phyloP scores from a whole-genome alignment of 2,113 vertebrate genomes.

The Pongo abelii region DNA sequence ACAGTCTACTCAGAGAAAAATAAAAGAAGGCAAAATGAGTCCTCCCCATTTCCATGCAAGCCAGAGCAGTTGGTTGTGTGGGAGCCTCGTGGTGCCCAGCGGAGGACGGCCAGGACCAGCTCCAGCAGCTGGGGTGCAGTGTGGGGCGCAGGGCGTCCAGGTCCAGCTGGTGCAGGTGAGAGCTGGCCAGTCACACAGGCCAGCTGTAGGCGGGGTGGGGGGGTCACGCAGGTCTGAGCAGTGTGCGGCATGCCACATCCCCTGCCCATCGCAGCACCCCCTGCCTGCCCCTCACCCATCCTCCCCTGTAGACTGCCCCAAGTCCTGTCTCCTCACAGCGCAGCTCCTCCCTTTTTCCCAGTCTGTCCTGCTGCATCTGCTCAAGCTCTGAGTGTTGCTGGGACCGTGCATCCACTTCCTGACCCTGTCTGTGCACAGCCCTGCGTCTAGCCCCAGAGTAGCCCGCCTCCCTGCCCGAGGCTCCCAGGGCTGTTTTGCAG shows the following conservation, averaged over 20 bases:
- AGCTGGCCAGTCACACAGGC: background rate
- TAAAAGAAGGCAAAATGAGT: constrained; percentile 83
- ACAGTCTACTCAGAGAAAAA: constrained; percentile 86
- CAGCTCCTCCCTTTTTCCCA: background rate
- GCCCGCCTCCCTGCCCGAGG: background rate
- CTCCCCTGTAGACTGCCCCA: background rate
- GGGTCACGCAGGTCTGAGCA: background rate
- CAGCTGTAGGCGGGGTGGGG: background rate
- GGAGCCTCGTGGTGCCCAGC: constrained; percentile 83
- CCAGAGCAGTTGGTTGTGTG: constrained; percentile 81
- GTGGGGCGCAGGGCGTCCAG: constrained; percentile 92
- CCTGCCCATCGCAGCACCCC: background rate
- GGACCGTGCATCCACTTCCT: background rate
- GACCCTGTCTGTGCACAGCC: background rate
- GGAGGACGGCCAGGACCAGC: constrained; percentile 88
- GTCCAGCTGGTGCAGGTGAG: constrained; percentile 95
- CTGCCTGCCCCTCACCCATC: background rate
- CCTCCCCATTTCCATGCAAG: constrained; percentile 55
- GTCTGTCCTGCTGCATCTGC: background rate
- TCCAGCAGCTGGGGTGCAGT: constrained; percentile 88
- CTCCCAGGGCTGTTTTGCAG: background rate
- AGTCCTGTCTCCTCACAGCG: background rate
- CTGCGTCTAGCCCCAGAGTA: too few relatives aligned
- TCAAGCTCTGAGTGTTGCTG: background rate
- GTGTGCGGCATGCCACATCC: background rate